Percentiles rank a stretch among this genome's conserved stretches.
phyloP scores from a whole-genome alignment of 2,888 invertebrate species.

The Tachina lurida region DNA sequence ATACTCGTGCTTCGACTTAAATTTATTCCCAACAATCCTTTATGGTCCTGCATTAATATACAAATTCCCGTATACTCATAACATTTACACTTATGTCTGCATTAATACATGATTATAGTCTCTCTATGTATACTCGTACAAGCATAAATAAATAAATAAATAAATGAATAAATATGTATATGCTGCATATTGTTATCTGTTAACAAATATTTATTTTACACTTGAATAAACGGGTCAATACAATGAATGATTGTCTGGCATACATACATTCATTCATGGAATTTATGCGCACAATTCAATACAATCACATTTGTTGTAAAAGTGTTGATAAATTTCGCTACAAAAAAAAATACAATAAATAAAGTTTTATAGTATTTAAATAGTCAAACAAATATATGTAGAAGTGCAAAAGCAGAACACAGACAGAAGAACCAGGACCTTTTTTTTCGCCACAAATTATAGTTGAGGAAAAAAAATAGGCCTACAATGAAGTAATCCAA shows the following conservation, averaged over 20 bases:
- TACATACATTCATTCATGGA: conserved; percentile 20
- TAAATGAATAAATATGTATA: not conserved
- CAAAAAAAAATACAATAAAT: not conserved
- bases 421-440: not conserved
- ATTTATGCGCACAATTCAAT: conserved; percentile 17
- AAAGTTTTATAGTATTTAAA: not conserved
- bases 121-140: not conserved
- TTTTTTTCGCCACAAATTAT: not conserved
- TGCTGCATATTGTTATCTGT: conserved; percentile 63
- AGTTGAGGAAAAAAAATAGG: not conserved
- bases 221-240: conserved; percentile 74
- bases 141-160: conserved; percentile 14
- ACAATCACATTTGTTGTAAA: not conserved
- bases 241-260: conserved; percentile 58
- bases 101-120: conserved; percentile 24
- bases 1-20: not conserved
- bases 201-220: conserved; percentile 74
- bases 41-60: not conserved
- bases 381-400: not conserved
- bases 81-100: conserved; percentile 5
- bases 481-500: not conserved
- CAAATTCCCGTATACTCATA: not conserved
- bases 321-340: conserved; percentile 21
- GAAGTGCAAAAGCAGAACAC: not conserved
- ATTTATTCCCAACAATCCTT: not conserved